A percentile compares a stretch with the other conserved stretches of the same genome.
Conservation (phyloP, 2,888 invertebrate genomes). For the Rhamnusium bicolor region DNA sequence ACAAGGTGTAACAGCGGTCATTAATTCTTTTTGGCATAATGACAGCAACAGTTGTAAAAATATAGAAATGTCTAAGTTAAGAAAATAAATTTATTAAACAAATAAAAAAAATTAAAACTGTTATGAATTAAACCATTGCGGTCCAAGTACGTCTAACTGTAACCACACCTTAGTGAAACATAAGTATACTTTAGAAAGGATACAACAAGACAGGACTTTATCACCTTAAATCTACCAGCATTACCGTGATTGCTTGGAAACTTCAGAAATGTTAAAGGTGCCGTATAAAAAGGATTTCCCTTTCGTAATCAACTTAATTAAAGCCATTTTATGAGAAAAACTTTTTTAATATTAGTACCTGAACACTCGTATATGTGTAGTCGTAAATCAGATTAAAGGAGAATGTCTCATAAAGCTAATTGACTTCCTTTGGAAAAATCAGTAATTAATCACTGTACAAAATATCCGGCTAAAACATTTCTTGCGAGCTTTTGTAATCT, state of each 20-base stretch:
- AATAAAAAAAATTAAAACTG: no score
- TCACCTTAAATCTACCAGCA: conserved; percentile 21
- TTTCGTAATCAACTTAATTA: conserved; percentile 49
- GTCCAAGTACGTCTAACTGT: no score
- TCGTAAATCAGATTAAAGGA: conserved; percentile 1
- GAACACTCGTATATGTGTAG: not conserved
- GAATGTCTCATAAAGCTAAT: not conserved
- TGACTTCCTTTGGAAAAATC: not conserved
- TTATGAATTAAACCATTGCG: no score
- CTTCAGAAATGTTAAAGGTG: conserved; percentile 35
- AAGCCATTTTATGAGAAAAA: conserved; percentile 42
- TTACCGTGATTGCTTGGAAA: conserved; percentile 27
- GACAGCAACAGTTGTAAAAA: no score
- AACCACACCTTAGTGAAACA: no score
- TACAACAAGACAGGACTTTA: conserved; percentile 9
- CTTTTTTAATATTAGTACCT: conserved; percentile 39
- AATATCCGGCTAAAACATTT: not conserved
- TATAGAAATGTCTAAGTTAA: no score
- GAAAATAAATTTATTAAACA: no score
- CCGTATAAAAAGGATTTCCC: conserved; percentile 47
- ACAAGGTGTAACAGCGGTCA: no score
- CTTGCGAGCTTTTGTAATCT: not conserved
- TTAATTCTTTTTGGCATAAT: no score
- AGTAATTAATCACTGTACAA: not conserved
- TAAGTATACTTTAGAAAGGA: not conserved